Percentiles rank a stretch among this genome's conserved stretches.
phyloP scores from a whole-genome alignment of 1,140 invertebrate species.

The Aphidius gifuensis region DNA sequence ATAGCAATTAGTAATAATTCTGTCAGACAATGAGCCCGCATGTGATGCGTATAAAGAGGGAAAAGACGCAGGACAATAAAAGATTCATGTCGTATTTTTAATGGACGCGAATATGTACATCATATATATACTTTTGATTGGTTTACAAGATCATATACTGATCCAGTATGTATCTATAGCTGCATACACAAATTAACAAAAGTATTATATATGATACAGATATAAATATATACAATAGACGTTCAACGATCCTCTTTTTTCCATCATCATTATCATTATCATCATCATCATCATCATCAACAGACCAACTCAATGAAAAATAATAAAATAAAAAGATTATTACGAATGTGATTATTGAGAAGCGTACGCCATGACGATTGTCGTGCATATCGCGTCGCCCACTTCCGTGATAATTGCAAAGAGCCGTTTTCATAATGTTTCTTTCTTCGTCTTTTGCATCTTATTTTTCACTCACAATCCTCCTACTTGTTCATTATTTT shows the following conservation, averaged over 20 bases:
- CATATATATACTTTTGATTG: background rate
- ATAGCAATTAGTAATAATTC: slow-evolving; percentile 46
- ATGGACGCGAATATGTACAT: slow-evolving; percentile 15
- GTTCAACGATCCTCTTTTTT: no score
- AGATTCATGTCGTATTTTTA: slow-evolving; percentile 30
- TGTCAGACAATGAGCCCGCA: slow-evolving; percentile 41
- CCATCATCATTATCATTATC: no score
- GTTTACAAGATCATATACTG: background rate
- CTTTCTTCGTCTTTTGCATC: background rate
- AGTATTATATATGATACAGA: no score
- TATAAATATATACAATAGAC: no score
- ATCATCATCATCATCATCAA: no score
- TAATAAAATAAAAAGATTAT: slow-evolving; percentile 8
- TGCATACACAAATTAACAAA: no score
- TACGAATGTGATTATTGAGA: slow-evolving; percentile 9
- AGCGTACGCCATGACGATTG: slow-evolving; percentile 5
- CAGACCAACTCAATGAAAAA: background rate
- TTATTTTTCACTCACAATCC: background rate
- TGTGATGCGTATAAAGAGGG: slow-evolving; percentile 30
- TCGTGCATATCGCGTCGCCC: background rate
- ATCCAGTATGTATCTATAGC: no score
- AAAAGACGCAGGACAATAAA: slow-evolving; percentile 23
- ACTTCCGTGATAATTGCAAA: slow-evolving; percentile 21
- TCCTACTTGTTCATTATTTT: background rate
- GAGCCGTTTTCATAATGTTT: background rate